phyloP scores from a whole-genome alignment of 2,888 invertebrate genomes.

The Nymphalis c-album region DNA sequence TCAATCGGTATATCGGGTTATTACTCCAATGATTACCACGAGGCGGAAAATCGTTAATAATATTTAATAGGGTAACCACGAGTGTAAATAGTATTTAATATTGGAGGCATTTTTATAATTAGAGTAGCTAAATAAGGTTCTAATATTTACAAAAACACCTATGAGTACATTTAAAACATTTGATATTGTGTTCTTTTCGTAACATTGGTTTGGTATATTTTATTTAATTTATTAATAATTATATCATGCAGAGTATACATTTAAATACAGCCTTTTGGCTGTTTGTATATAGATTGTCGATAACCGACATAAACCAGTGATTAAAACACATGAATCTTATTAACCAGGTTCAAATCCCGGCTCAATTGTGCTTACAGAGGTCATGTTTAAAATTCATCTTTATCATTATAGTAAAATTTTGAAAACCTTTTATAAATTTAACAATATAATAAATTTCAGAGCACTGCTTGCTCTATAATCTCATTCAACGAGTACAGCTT shows the following conservation, averaged over 20 bases:
- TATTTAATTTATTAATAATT: too few species aligned
- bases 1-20: neutral
- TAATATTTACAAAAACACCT: neutral
- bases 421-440: too few species aligned
- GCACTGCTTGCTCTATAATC: neutral
- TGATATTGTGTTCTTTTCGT: neutral
- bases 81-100: neutral
- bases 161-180: neutral
- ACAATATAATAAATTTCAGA: neutral
- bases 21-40: slow-evolving; percentile 4
- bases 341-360: too few species aligned
- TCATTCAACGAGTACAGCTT: slow-evolving; percentile 1
- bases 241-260: too few species aligned
- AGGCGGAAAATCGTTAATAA: slow-evolving; percentile 1
- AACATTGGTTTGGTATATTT: too few species aligned
- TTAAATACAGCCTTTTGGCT: too few species aligned
- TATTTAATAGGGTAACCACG: neutral
- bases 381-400: too few species aligned
- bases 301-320: too few species aligned
- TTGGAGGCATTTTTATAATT: neutral
- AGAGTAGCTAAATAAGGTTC: neutral
- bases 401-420: too few species aligned
- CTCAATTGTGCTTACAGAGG: too few species aligned
- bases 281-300: too few species aligned
- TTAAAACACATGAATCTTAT: too few species aligned